phyloP scores from a whole-genome alignment of 2,888 invertebrate species.

The Gandaritis pyraliata region DNA sequence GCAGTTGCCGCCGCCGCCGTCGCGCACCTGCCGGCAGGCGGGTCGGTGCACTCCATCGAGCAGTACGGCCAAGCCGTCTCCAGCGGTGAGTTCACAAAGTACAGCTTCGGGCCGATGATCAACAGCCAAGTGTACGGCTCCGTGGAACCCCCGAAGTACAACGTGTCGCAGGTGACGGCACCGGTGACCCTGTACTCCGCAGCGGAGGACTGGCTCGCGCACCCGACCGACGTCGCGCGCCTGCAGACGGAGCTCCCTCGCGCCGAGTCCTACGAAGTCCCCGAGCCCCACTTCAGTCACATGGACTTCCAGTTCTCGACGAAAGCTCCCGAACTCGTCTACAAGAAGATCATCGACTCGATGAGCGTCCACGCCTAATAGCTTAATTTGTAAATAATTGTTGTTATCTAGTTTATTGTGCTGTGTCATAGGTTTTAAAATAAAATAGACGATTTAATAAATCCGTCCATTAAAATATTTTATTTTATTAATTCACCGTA shows the following conservation, averaged over 20 bases:
- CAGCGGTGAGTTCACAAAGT: conserved; percentile 66
- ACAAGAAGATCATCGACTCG: conserved; percentile 67
- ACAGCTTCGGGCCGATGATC: conserved; percentile 66
- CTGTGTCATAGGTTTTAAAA: conserved; percentile 54
- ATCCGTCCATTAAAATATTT: conserved; percentile 56
- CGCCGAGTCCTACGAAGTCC: conserved; percentile 82
- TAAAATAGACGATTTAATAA: conserved; percentile 57
- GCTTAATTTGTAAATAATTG: conserved; percentile 43
- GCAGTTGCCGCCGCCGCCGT: conserved; percentile 82
- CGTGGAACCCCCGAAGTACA: conserved; percentile 65
- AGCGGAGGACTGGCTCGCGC: conserved; percentile 87
- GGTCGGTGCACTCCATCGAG: conserved; percentile 79
- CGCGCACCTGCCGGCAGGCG: conserved; percentile 83
- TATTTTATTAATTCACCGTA: conserved; percentile 7
- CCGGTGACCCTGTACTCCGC: conserved; percentile 75
- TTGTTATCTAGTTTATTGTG: conserved; percentile 43
- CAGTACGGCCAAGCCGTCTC: conserved; percentile 83
- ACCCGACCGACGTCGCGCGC: conserved; percentile 83
- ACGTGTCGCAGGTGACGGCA: conserved; percentile 65
- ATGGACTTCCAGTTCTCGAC: conserved; percentile 77
- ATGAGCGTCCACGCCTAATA: conserved; percentile 53
- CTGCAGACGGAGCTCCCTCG: conserved; percentile 83
- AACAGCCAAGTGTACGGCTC: conserved; percentile 70
- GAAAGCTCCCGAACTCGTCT: conserved; percentile 64
- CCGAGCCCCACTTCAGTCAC: conserved; percentile 75